Evolutionary conservation across 2,797 vertebrate species (phyloP), one percentile per base, ranked within the genome.

Genomic region (Syngnathus acus): DNA sequence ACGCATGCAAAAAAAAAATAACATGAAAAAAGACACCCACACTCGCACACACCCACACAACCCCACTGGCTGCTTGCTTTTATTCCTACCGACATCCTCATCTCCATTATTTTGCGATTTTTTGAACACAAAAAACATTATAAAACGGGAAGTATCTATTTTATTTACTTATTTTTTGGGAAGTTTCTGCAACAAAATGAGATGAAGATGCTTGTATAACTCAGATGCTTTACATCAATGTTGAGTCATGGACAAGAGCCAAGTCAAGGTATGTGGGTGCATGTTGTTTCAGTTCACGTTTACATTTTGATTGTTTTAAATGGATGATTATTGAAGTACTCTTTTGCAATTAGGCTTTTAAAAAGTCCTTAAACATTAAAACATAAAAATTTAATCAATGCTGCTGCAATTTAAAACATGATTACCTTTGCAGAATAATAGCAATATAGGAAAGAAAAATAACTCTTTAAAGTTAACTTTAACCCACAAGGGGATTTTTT

Each of bases 181-280:
- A 9, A 21, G 50, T 53, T 48, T 16, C 47, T 48, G 47, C 50
- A 53, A 11, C 50, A 53, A 37, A 37, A 37, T 58, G 21, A 21
- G 53, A 21, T 42, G 9, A 40, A 40, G 9, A n/a, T 60, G 6
- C 4, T 42, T 11, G 1, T 4, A 21, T 40, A 42, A 21, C 2
- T 11, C 58, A 11, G 16, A 59, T 19, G 57, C 19, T 61, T 13
- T 42, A n/a, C n/a, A 5, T 60, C 58, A 60, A n/a, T 21, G 59
- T 11, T 40, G n/a, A 21, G n/a, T 21, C 39, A 61, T 61, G 60
- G 42, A 62, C 40, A 45, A 16, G 60, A 3, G 60, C 60, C 42
- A 62, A 45, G 60, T 45, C 13, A 17, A 61, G 60, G 60, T 62
- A 62, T 47, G 60, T 47, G 21, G 21, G 11, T 61, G 19, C 38